Percentiles rank a stretch among this genome's conserved stretches.
Conservation (phyloP, 2,888 invertebrate genomes). For the Epirrhoe tristata region DNA sequence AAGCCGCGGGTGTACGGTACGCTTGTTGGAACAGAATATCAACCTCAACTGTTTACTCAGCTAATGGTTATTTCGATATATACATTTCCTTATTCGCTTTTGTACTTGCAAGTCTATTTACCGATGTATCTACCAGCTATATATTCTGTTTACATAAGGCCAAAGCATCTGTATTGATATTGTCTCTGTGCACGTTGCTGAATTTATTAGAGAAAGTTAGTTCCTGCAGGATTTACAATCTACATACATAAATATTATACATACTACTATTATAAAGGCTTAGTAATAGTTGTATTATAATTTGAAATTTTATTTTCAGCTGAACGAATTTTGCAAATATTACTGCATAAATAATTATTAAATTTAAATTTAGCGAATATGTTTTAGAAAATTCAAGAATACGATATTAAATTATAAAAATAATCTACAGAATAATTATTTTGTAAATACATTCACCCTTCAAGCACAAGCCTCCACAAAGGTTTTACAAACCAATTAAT, state of each 20-base stretch:
- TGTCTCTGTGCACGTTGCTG: background rate
- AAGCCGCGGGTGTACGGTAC: background rate
- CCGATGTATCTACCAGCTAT: background rate
- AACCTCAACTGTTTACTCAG: background rate
- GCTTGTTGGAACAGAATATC: background rate
- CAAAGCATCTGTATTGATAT: conserved; percentile 16
- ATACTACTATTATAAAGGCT: too few species aligned
- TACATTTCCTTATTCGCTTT: conserved; percentile 2
- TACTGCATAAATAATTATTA: too few species aligned
- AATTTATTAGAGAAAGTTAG: too few species aligned
- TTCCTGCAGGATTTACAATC: too few species aligned
- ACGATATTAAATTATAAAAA: background rate
- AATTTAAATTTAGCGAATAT: background rate
- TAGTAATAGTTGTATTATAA: too few species aligned
- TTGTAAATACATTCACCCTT: background rate
- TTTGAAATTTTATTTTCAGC: too few species aligned
- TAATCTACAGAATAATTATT: background rate
- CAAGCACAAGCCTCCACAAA: background rate
- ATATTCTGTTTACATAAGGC: conserved; percentile 3
- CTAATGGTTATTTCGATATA: background rate
- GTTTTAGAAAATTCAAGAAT: background rate
- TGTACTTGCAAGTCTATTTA: conserved; percentile 8
- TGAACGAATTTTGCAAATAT: too few species aligned
- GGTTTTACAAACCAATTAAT: conserved; percentile 5
- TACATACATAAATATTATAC: too few species aligned